A percentile compares a stretch with the other conserved stretches of the same genome.
These are phyloP conservation scores for Temnothorax longispinosus DNA, from an alignment of 1,140 invertebrate species.

Conservation along the genomic window DNA sequence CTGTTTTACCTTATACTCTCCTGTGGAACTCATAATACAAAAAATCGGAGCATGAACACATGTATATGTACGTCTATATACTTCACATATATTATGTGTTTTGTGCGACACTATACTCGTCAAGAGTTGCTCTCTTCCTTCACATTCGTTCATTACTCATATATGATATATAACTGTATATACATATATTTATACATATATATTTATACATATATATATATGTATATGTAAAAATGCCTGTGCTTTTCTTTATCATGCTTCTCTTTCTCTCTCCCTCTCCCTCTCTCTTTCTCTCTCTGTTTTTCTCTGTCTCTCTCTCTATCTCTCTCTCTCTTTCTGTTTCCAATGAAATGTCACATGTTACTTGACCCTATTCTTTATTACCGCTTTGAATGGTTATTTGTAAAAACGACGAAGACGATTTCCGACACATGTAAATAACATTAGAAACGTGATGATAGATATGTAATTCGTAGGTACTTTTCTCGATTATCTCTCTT, in stretches of 20 bases:
- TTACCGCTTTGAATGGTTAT: constrained; percentile 74
- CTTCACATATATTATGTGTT: constrained; percentile 63
- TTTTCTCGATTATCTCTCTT: background rate
- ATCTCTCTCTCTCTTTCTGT: constrained; percentile 21
- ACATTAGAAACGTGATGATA: constrained; percentile 16
- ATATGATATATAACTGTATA: constrained; percentile 68
- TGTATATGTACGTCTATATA: constrained; percentile 70
- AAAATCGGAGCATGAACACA: constrained; percentile 70
- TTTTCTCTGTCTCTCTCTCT: constrained; percentile 28
- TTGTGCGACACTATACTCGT: constrained; percentile 55
- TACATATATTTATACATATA: constrained; percentile 44
- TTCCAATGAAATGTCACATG: constrained; percentile 71
- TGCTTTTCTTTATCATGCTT: constrained; percentile 73
- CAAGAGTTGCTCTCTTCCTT: constrained; percentile 47
- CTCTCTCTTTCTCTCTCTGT: constrained; percentile 1
- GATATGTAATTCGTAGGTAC: constrained; percentile 9
- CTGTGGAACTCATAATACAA: constrained; percentile 26
- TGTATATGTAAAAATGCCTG: constrained; percentile 70
- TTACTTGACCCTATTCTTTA: constrained; percentile 64
- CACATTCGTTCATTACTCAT: constrained; percentile 30
- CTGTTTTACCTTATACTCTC: constrained; percentile 30
- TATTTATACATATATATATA: constrained; percentile 23
- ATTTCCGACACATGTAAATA: constrained; percentile 48
- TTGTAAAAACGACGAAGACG: constrained; percentile 60
- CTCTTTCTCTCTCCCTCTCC: constrained; percentile 30